Evolutionary conservation across 2,888 invertebrate genomes (phyloP), one percentile per base, ranked within the genome.

Genomic region (Nemotelus nigrinus): DNA sequence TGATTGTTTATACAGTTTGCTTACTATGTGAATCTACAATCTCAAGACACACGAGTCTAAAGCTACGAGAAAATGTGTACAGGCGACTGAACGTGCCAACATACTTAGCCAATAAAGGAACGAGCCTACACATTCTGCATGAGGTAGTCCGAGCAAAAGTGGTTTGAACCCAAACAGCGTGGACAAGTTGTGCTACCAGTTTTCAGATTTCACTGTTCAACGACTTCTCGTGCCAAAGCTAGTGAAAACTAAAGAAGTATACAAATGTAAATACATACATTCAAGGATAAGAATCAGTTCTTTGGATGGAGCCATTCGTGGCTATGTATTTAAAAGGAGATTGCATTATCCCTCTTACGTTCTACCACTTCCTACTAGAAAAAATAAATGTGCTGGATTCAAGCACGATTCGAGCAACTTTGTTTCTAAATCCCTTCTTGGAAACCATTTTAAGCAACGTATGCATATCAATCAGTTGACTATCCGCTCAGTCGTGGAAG

Each of bases 111-210:
- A 8, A 8, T 7, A 8, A 1, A 50, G 8, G 50, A 50, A 50
- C 50, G 6, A 50, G 50, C 50, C 50, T 8, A 50, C 50, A 50
- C 8, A 50, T 50, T 50, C 50, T 50, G 50, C 50, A 50, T 1
- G 50, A 50, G 50, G 5, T 43, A 41, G 39, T 0, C 44, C n/a
- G 3, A 25, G 67, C 48, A 68, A 68, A 68, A 68, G 67, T 67
- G 67, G 67, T 25, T n/a, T n/a, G n/a, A 60, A 25, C 8, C 67
- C n/a, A n/a, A 25, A 6, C 7, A 45, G n/a, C 25, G 10, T 48
- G 43, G 67, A 68, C 8, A 25, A 48, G 25, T 68, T 68, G 67
- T 41, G 50, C 67, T 68, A 68, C 63, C 63, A 63, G 63, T 63
- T 25, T 25, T 25, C 25, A 25, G 25, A 25, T 68, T 60, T 68